Percentiles rank a stretch among this genome's conserved stretches.
phyloP scores from a whole-genome alignment of 2,888 invertebrate species.

The Zhuqinia jingwanae region DNA sequence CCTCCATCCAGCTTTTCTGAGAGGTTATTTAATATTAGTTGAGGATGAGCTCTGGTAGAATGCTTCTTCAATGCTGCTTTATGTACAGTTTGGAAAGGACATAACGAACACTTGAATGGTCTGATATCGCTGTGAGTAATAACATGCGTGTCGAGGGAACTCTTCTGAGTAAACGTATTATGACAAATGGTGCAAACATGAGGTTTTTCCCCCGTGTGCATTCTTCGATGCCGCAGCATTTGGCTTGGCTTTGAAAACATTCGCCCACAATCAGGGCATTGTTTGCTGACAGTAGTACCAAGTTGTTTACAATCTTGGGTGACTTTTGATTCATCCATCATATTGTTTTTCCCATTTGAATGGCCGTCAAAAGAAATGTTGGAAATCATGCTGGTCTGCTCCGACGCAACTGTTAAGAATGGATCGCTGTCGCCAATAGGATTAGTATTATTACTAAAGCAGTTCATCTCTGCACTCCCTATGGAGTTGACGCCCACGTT shows the following conservation, averaged over 20 bases:
- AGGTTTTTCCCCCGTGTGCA: constrained; percentile 84
- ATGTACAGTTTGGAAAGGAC: constrained; percentile 84
- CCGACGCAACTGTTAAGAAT: constrained; percentile 52
- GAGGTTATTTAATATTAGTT: constrained; percentile 43
- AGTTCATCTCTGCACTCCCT: neutral
- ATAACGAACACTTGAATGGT: constrained; percentile 84
- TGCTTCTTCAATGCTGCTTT: constrained; percentile 85
- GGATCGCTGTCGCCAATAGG: constrained; percentile 43
- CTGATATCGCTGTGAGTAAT: constrained; percentile 83
- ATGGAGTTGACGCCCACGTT: neutral
- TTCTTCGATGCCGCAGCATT: constrained; percentile 83
- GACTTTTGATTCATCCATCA: neutral
- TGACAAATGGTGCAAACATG: constrained; percentile 84
- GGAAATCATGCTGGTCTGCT: neutral
- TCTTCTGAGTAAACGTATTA: constrained; percentile 85
- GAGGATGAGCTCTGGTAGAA: constrained; percentile 83
- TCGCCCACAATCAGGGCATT: constrained; percentile 82
- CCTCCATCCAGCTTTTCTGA: neutral
- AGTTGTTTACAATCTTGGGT: neutral
- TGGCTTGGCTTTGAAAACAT: constrained; percentile 83
- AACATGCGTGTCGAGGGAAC: constrained; percentile 84
- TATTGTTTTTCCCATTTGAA: neutral
- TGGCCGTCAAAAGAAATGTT: neutral
- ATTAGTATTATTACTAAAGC: neutral
- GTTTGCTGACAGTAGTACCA: constrained; percentile 54